phyloP scores from a whole-genome alignment of 2,113 vertebrate genomes.

The Hemibagrus wyckioides region DNA sequence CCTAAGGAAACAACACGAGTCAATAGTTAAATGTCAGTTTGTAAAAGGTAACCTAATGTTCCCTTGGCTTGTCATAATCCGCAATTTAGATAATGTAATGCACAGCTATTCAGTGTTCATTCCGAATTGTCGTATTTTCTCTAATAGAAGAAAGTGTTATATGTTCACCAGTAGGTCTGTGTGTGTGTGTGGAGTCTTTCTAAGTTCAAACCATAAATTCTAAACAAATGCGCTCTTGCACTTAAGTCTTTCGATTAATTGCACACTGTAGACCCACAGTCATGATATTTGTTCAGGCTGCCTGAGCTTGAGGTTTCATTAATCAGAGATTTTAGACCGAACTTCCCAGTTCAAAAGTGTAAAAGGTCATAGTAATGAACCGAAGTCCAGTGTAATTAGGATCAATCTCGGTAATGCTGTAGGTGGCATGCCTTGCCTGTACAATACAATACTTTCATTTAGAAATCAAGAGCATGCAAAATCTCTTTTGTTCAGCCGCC shows the following conservation, averaged over 20 bases:
- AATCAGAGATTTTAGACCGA: slow-evolving; percentile 68
- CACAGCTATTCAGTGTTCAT: not conserved
- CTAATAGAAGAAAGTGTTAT: not conserved
- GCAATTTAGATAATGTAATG: not conserved
- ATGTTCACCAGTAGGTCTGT: not conserved
- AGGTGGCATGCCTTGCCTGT: slow-evolving; percentile 33
- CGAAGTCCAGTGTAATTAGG: slow-evolving; percentile 67
- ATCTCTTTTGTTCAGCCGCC: slow-evolving; percentile 34
- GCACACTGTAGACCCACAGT: slow-evolving; percentile 5
- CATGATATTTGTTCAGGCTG: slow-evolving; percentile 65
- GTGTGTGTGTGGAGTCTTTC: not conserved
- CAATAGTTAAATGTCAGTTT: not conserved
- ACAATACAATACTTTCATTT: slow-evolving; percentile 12
- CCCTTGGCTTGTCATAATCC: not conserved
- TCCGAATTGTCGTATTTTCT: not conserved
- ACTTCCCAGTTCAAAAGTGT: slow-evolving; percentile 68
- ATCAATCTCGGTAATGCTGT: slow-evolving; percentile 60
- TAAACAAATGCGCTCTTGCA: slow-evolving; percentile 23
- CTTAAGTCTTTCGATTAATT: slow-evolving; percentile 21
- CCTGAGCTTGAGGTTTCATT: slow-evolving; percentile 72
- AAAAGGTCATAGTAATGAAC: slow-evolving; percentile 76
- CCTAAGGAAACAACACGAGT: not conserved
- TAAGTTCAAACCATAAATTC: slow-evolving; percentile 29
- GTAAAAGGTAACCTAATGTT: not conserved
- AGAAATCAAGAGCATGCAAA: slow-evolving; percentile 24